phyloP scores from a whole-genome alignment of 2,113 vertebrate species.

The Onychorhynchus coronatus region DNA sequence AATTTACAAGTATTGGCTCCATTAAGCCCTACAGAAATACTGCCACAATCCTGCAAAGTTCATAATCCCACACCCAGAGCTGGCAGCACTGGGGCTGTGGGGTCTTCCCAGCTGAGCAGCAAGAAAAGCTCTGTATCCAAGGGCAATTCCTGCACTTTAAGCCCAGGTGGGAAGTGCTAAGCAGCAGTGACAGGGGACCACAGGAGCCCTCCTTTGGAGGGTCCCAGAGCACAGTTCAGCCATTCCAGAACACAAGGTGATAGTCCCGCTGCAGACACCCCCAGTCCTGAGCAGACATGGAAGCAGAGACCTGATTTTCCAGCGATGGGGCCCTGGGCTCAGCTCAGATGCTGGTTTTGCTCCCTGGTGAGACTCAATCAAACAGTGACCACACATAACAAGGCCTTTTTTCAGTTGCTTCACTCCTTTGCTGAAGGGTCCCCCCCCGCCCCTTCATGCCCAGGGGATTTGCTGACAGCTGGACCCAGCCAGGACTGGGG shows the following conservation, averaged over 20 bases:
- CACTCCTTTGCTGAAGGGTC: neutral
- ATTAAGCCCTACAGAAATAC: neutral
- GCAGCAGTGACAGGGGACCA: neutral
- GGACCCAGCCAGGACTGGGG: neutral
- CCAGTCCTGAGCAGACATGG: fast-evolving
- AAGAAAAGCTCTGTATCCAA: neutral
- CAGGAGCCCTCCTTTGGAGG: neutral
- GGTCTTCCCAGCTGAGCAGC: neutral
- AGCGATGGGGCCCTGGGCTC: neutral
- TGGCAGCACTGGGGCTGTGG: neutral
- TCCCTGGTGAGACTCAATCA: fast-evolving
- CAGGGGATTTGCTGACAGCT: neutral
- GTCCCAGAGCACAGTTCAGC: neutral
- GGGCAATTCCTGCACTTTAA: fast-evolving
- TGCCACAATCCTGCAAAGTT: neutral
- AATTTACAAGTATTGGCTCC: neutral
- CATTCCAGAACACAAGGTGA: neutral
- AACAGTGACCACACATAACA: fast-evolving
- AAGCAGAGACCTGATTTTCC: neutral
- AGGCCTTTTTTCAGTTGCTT: fast-evolving
- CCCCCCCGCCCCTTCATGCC: neutral
- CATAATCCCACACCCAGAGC: neutral
- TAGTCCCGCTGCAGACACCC: neutral
- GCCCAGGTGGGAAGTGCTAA: neutral
- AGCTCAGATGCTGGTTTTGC: neutral